Base-by-base conservation (phyloP, 2,113 vertebrate genomes). In the Osmerus eperlanus region DNA sequence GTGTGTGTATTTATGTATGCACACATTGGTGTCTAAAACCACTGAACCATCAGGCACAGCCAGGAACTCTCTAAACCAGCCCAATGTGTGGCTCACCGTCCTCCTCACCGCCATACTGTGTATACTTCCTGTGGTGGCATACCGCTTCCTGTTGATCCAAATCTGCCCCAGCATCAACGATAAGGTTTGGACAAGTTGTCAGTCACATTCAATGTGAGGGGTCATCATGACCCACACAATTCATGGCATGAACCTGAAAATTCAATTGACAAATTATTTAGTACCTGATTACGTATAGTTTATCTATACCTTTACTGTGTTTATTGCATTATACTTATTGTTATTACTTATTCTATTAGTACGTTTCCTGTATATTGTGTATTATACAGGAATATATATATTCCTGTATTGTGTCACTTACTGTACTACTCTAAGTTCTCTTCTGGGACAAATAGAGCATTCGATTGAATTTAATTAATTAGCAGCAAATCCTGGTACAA, bases 81-180 rank as follows among this genome's bases (percentile, higher is more conserved):
- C 93, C 0, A 94, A 83, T 0, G 78, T 96, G 21, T 98, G 96
- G 96, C 89, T 99, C 72, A 93, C 92, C 0, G 87, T 98, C 75
- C 54, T 94, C 71, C 94, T 99, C 80, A 94, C 93, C 58, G 86
- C 93, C 12, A 67, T 85, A 23, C 90, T 99, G 81, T 99, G 96
- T 19, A 75, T 95, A 53, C 86, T 98, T 52, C 96, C 97, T 0
- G 90, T 95, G 15, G 47, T 95, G 6, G 91, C 89, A 52, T 92
- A 91, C 79, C 91, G 92, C 21, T 97, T 97, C 88, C 81, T 98
- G 78, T 86, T 87, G 71, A 74, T 86, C 18, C 90, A 94, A 28
- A 69, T 98, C 72, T 90, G 56, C 77, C 96, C 97, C 23, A 89
- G 91, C 61, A 85, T 91, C 79, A 93, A 93, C 0, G 93, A 97